Base-by-base conservation (phyloP, 2,113 vertebrate genomes). In the Atrichornis clamosus region DNA sequence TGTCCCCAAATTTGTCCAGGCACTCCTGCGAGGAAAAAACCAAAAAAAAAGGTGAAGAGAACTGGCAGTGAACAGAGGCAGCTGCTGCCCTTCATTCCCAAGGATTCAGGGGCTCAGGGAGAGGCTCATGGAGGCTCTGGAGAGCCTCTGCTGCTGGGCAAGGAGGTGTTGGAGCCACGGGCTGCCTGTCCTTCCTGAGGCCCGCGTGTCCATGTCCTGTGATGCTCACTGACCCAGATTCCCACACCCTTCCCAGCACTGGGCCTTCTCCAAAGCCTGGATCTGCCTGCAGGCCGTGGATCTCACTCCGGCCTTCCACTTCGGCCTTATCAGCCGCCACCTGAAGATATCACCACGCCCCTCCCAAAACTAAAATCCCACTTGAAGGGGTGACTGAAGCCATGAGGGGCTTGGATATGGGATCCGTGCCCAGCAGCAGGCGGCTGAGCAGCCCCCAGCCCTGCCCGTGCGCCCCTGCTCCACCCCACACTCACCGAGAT, bases 1-100 rank as follows among this genome's bases (percentile, higher is more conserved):
- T 99, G 96, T 99, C 99, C 30, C 99, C 98, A 18, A 99, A 99
- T 92, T 99, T 99, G 94, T 99, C 99, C 93, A 99, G 97, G 90
- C 99, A 99, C 94, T 99, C 99, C 99, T 99, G 95, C 68, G n/a
- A n/a, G n/a, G n/a, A 93, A 94, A 83, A n/a, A 42, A 60, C 5
- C 16, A 20, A 27, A 15, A 19, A 11, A 39, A 50, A 59, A 83
- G n/a, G 44, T 73, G 42, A 70, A 46, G 55, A 60, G 53, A 52
- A 17, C 23, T 27, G 39, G 37, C 22, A 65, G 50, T 44, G 81
- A 80, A 23, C 6, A 70, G 70, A 26, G 75, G 72, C 63, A 52
- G 86, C 89, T 81, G 86, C 89, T 81, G 73, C 69, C 64, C 80
- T 46, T 64, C 52, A 41, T 63, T 64, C 84, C 82, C 68, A 39